Evolutionary conservation across 2,113 vertebrate genomes (phyloP), one percentile per base, ranked within the genome.

Genomic region (Pica pica): DNA sequence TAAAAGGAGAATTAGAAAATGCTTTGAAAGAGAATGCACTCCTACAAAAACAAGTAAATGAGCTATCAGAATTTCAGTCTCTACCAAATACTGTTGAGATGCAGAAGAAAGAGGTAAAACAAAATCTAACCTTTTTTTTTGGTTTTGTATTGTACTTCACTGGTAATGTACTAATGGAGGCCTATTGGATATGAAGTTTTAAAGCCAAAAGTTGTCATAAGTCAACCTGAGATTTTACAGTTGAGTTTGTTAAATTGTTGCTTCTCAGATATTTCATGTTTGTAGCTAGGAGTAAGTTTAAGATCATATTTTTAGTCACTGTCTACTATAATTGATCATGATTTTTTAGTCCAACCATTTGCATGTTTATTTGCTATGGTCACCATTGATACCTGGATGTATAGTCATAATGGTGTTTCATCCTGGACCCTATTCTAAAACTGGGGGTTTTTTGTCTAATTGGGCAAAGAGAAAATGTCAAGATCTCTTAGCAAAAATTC

Each of bases 1-100:
- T 99, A 50, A 98, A 97, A 74, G 98, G 95, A 93, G 98, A 98
- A 61, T 87, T 99, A 69, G 95, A 97, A 41, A 97, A 97, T 67
- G 94, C 95, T 84, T 61, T 77, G 44, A 93, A 98, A 92, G 98
- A 97, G 76, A 98, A 98, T 28, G 30, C 28, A 35, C 11, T 75
- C 83, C 95, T 99, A 56, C 97, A 82, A 65, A 96, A 96, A n/a
- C 96, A 98, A 95, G 57, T 97, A 28, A 70, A 95, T 21, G 93
- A 94, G 22, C 75, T 98, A 13, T 97, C 97, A 31, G 96, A 98
- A 94, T 61, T 96, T 70, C 96, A 96, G 14, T 89, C 76, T 69
- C 74, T 97, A 70, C 46, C 93, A 18, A 78, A 89, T 55, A 97
- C 94, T 56, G 73, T 98, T 85, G 98, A 98, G 64, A 50, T 78